Base-by-base conservation (phyloP, 2,113 vertebrate species). In the Pteronura brasiliensis region DNA sequence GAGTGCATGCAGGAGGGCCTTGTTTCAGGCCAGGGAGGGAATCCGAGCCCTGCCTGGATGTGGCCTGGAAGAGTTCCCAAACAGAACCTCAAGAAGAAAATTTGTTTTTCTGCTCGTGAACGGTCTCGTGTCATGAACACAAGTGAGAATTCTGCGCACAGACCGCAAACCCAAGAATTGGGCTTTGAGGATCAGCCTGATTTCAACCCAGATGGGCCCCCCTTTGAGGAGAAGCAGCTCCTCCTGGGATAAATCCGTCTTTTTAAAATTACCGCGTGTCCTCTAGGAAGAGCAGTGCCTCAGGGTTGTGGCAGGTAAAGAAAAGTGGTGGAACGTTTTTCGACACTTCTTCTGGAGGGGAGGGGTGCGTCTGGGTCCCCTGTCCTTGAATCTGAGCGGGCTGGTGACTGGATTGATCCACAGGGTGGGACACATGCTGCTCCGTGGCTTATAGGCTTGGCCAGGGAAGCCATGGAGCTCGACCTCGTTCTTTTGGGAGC, bases 251-350 rank as follows among this genome's bases (percentile, higher is more conserved):
- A 11, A 49, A 57, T 31, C 12, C 18, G 0, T 39, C 49, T 44
- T 52, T 4, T 4, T 0, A 0, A 86, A 39, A 42, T 7, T 8
- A 14, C 2, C 14, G 69, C 36, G 5, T 55, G 44, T 57, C 57
- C 69, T 49, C 8, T 10, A 18, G 21, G n/a, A 42, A 36, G 92
- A 69, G 92, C 20, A 23, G 23, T 18, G 12, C 49, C 31, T 34
- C 47, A 10, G 47, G 34, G 3, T 42, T 12, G 63, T 65, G 55
- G 55, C n/a, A 23, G 55, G 18, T 52, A 27, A 52, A 52, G 31
- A 52, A 42, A 63, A 79, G 49, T 1, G 80, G 31, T 25, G 11
- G 49, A 15, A 39, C 10, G 0, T 6, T 39, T 42, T 36, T 77
- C 9, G 49, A 71, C 25, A 4, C 14, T 49, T 36, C 20, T 44